Base-by-base conservation (phyloP, 2,888 invertebrate species). In the Onchidella celtica region DNA sequence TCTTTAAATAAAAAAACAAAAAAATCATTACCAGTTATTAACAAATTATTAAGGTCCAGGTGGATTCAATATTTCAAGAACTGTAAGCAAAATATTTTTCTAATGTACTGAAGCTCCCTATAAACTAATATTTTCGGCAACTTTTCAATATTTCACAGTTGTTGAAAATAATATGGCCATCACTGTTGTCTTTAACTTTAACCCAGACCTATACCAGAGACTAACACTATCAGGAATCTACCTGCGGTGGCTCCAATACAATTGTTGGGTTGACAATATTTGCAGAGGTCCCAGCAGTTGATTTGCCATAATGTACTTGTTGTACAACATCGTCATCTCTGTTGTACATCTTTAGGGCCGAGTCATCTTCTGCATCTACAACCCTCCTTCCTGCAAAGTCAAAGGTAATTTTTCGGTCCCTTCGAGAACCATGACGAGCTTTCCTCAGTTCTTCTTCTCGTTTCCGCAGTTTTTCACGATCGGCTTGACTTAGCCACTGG, bases 401-500 rank as follows among this genome's bases (percentile, higher is more conserved):
- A 55, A 97, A 94, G 0, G 95, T 96, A 83, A 96, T 95, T 93
- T 96, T 97, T 89, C 95, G 95, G 81, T 95, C 94, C 0, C 95
- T 93, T 29, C 96, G 94, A 1, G 96, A 96, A 0, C 95, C 95
- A 87, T 96, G 96, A 87, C 96, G 96, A 89, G 95, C 95, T 0
- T 95, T 95, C 29, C 95, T 94, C 82, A 96, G 92, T 74, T 95
- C 95, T 84, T 95, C 95, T 90, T 96, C 96, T 80, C 96, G 95
- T 82, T 95, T 95, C 69, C 95, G 94, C 77, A 96, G 93, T 81
- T 95, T 95, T 57, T 95, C 95, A 76, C 96, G 95, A 92, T 97
- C 97, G 11, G 94, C 94, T 9, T 95, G 94, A 59, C 95, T 95
- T 29, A 98, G 94, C 97, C 98, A 99, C 34, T 96, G 96, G 86